These are phyloP conservation scores for Apteryx mantelli DNA, from an alignment of 2,113 vertebrate genomes.

Conservation along the genomic window DNA sequence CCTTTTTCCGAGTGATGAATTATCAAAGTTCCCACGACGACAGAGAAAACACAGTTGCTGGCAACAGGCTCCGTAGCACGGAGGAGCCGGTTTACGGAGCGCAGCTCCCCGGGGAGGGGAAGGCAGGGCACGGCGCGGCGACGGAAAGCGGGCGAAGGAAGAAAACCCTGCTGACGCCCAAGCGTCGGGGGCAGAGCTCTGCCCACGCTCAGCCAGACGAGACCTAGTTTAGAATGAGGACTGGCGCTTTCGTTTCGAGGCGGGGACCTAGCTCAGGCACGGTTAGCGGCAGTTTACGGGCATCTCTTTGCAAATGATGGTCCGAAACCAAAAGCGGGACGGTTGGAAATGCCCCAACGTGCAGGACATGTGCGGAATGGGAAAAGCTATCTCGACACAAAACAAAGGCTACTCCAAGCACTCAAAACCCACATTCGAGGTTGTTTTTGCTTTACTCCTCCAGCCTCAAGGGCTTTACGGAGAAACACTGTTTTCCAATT, in stretches of 20 bases:
- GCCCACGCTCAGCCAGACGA: too few relatives aligned
- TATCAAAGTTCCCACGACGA: not conserved
- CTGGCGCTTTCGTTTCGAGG: not conserved
- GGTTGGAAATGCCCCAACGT: not conserved
- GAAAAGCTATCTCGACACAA: not conserved
- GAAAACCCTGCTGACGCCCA: too few relatives aligned
- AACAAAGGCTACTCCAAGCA: not conserved
- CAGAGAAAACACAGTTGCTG: too few relatives aligned
- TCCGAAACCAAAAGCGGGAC: not conserved
- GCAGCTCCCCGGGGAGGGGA: not conserved
- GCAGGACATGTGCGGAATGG: not conserved
- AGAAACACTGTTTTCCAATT: not conserved
- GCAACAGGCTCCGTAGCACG: rapidly evolving
- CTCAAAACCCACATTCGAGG: not conserved
- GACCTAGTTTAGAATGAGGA: not conserved
- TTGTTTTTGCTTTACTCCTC: not conserved
- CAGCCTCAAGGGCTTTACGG: not conserved
- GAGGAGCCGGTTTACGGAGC: not conserved
- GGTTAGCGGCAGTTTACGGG: not conserved
- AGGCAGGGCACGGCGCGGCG: too few relatives aligned
- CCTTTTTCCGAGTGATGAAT: not conserved
- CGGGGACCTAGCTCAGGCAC: not conserved
- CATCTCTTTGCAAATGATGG: not conserved
- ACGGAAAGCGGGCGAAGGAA: too few relatives aligned
- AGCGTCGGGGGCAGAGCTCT: too few relatives aligned